Conservation (phyloP, 2,888 invertebrate genomes). For the Meiosimyza decipiens region DNA sequence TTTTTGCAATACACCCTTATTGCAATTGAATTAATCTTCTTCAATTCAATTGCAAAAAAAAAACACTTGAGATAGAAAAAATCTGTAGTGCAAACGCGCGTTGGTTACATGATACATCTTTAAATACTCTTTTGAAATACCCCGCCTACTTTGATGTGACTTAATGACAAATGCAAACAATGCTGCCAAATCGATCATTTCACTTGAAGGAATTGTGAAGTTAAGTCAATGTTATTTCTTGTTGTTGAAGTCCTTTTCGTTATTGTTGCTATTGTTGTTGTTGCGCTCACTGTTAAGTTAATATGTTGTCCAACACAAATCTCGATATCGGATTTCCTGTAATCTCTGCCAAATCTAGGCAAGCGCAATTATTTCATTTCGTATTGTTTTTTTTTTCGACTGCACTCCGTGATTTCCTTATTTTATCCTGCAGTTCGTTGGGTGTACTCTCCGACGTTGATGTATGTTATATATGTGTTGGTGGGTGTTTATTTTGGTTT, state of each 20-base stretch:
- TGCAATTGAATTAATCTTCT: no score
- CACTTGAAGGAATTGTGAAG: conserved; percentile 2
- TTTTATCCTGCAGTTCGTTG: not conserved
- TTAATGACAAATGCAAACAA: conserved; percentile 38
- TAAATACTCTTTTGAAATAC: not conserved
- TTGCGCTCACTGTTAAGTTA: not conserved
- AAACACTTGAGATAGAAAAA: no score
- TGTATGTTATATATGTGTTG: not conserved
- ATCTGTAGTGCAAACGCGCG: no score
- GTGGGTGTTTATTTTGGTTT: not conserved
- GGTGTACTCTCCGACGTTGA: not conserved
- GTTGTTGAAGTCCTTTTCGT: not conserved
- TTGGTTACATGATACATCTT: no score
- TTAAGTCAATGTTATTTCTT: not conserved
- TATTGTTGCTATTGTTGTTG: not conserved
- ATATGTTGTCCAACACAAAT: conserved; percentile 13
- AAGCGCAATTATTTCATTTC: conserved; percentile 21
- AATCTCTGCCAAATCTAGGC: conserved; percentile 39
- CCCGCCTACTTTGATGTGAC: not conserved
- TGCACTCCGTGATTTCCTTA: not conserved
- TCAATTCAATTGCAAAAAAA: no score
- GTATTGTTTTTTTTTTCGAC: not conserved
- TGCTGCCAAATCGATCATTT: conserved; percentile 36
- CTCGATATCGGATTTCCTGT: conserved; percentile 53
- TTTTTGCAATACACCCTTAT: no score